Base-by-base conservation (phyloP, 1,140 invertebrate genomes). In the Luehdorfia chinensis region DNA sequence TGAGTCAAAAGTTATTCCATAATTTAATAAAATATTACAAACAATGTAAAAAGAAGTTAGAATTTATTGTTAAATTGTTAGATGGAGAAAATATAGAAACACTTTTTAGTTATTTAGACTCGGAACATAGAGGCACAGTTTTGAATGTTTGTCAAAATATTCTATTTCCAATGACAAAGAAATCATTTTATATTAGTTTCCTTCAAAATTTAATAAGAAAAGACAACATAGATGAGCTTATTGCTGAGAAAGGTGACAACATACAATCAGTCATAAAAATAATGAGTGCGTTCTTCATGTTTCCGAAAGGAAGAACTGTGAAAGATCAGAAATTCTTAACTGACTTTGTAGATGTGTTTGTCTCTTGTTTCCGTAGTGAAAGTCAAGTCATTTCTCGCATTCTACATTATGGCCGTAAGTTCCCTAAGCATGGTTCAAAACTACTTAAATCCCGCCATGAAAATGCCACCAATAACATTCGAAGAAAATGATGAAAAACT, bases 241-340 rank as follows among this genome's bases (percentile, higher is more conserved):
- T 81, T 3, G 48, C 63, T 5, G 72, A 84, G 44, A 85, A 74
- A 49, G 73, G 77, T 13, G 79, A 84, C 28, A 84, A 76, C 36
- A 78, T 85, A 37, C 74, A 80, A 50, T 73, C 68, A 0, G 77
- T 85, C 3, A 50, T 80, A 12, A 84, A 80, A 66, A 72, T 85
- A 5, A 75, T 85, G 71, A 63, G 56, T 49, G 28, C 55, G 8
- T 78, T 85, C 32, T 80, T 78, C 34, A 66, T 59, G 34, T 80
- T 75, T 12, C 71, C 78, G 3, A 72, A 68, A 39, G 59, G 63
- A n/a, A 47, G 74, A 9, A 55, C 66, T 7, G 47, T 55, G 1
- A 68, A 55, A 21, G 66, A 77, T 23, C 28, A 44, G 0, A 67
- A 66, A 48, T 85, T 84, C 41, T 28, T 85, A 50, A 47, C 39